phyloP scores from a whole-genome alignment of 2,888 invertebrate species.

The Noctua janthe region DNA sequence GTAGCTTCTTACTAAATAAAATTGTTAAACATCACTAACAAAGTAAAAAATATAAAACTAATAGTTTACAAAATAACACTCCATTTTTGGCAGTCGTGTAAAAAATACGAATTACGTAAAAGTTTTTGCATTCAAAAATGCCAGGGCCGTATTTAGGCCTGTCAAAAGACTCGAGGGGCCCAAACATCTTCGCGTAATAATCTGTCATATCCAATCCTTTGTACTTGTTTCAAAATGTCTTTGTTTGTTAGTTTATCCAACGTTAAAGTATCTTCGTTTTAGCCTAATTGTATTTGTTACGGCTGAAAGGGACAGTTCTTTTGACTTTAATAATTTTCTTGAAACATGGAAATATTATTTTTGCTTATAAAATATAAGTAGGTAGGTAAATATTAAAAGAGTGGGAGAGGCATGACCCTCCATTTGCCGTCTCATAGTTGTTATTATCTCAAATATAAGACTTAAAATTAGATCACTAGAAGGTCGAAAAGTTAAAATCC shows the following conservation, averaged over 20 bases:
- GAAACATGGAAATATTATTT: neutral
- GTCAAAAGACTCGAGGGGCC: neutral
- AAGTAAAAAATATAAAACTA: neutral
- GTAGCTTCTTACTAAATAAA: too few relatives aligned
- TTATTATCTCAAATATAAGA: too few relatives aligned
- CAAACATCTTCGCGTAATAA: conserved; percentile 35
- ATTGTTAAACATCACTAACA: neutral
- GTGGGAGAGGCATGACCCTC: neutral
- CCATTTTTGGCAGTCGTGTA: neutral
- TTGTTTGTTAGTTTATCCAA: conserved; percentile 48
- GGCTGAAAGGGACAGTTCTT: conserved; percentile 28
- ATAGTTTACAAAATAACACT: neutral
- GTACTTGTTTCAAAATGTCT: conserved; percentile 49
- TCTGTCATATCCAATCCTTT: conserved; percentile 56
- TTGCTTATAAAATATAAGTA: neutral
- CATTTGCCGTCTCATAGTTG: neutral
- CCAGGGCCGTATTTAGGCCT: conserved; percentile 35
- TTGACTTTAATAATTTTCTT: conserved; percentile 30
- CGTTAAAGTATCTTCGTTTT: conserved; percentile 33
- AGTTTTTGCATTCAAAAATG: neutral
- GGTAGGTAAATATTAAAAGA: neutral
- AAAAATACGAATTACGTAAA: neutral
- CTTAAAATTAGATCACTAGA: neutral
- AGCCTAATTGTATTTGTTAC: conserved; percentile 44
- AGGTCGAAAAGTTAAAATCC: neutral